Evolutionary conservation across 2,888 invertebrate species (phyloP), one percentile per base, ranked within the genome.

Genomic region (Chrysotoxum bicinctum): DNA sequence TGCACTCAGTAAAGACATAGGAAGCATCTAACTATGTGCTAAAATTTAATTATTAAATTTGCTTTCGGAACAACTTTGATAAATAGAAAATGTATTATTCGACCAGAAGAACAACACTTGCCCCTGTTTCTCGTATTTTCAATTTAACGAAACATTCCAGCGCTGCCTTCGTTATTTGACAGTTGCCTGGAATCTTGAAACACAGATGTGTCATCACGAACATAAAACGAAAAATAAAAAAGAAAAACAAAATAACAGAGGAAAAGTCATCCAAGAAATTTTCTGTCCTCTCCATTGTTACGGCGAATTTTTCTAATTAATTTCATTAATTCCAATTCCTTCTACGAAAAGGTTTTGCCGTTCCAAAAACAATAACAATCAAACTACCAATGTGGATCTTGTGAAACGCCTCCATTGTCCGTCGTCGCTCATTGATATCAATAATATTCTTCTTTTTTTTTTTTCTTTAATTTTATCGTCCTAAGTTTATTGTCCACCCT

Each of bases 201-300:
- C 40, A 19, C 32, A 80, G 66, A 85, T 85, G 85, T 85, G 85
- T 85, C 85, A 85, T 85, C 85, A 58, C n/a, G 26, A n/a, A 43
- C n/a, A 5, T 23, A 14, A 30, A 32, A 19, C 23, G 81, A 40
- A 68, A 60, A 62, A 64, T 45, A 35, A 76, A 76, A 40, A 74
- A 56, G 48, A 60, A 81, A 84, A 78, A 64, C 70, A 82, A 70
- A 79, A 84, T 74, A 83, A 79, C 79, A 79, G 32, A 70, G 56
- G 79, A 75, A 83, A 82, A 79, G 75, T 72, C 79, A 79, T 69
- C 64, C 66, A 62, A 26, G 40, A 75, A 68, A 72, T 76, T 84
- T 80, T 70, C 80, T 66, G 70, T n/a, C 52, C 60, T 66, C 50
- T 26, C 60, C 69, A 70, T 72, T 72, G 70, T 80, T 76, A 75